Evolutionary conservation across 2,888 invertebrate species (phyloP).

Genomic region (Amblyjoppa fuscipennis): DNA sequence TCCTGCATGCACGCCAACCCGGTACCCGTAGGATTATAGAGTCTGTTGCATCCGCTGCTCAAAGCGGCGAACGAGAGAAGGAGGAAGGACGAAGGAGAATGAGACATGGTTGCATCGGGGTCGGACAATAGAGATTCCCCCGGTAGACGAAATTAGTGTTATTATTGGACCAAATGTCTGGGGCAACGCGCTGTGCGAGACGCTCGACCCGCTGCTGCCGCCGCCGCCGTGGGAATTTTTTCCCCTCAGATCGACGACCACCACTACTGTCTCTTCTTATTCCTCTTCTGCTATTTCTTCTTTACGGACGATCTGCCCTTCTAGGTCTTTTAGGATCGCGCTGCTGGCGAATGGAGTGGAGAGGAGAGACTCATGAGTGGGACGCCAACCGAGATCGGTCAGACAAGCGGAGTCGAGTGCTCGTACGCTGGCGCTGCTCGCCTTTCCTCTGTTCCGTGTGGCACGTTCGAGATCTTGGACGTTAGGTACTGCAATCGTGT

Average conservation of each 20-base stretch:
- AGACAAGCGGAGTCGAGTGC: constrained; percentile 41
- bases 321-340: constrained; percentile 40
- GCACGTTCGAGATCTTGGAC: constrained; percentile 29
- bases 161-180: constrained; percentile 85
- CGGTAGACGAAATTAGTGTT: constrained; percentile 83
- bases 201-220: constrained; percentile 51
- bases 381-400: constrained; percentile 56
- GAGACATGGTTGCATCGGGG: constrained; percentile 66
- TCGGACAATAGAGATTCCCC: constrained; percentile 83
- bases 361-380: constrained; percentile 62
- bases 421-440: constrained; percentile 40
- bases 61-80: constrained; percentile 47
- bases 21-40: constrained; percentile 67
- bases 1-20: constrained; percentile 59
- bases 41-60: constrained; percentile 68
- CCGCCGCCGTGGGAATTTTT: constrained; percentile 79
- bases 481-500: constrained; percentile 58
- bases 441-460: constrained; percentile 31
- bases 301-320: constrained; percentile 67
- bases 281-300: constrained; percentile 42
- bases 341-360: constrained; percentile 42
- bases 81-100: constrained; percentile 41
- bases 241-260: constrained; percentile 62
- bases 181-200: constrained; percentile 73
- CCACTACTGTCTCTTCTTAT: constrained; percentile 44